phyloP scores from a whole-genome alignment of 2,797 vertebrate genomes.

The Gastrophryne carolinensis region DNA sequence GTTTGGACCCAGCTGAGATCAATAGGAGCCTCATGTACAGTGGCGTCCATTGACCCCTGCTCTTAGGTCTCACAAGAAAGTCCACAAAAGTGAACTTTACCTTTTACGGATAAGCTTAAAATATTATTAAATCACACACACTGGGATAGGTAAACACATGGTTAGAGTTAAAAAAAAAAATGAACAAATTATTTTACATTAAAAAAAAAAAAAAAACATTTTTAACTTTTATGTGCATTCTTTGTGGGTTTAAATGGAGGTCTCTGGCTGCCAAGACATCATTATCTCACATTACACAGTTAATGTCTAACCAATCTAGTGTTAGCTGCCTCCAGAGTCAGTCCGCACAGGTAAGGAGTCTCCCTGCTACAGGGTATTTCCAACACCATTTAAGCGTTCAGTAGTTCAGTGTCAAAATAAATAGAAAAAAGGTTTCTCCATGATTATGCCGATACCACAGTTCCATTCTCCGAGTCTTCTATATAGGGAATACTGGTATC shows the following conservation, averaged over 20 bases:
- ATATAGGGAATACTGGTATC: constrained; percentile 51
- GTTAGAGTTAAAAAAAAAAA: no score
- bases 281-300: not conserved
- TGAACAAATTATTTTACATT: no score
- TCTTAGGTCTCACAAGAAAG: no score
- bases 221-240: not conserved
- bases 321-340: not conserved
- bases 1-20: no score
- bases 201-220: no score
- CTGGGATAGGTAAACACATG: no score
- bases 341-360: not conserved
- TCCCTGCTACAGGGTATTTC: not conserved
- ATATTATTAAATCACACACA: no score
- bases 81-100: no score
- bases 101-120: no score
- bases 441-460: not conserved
- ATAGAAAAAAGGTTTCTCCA: constrained; percentile 19
- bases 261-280: not conserved
- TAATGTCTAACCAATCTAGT: not conserved
- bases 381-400: no score
- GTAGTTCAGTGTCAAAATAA: not conserved
- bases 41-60: no score
- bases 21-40: no score
- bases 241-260: not conserved
- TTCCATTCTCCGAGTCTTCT: not conserved